phyloP scores from a whole-genome alignment of 2,888 invertebrate species.

The Caenorhabditis uteleia region DNA sequence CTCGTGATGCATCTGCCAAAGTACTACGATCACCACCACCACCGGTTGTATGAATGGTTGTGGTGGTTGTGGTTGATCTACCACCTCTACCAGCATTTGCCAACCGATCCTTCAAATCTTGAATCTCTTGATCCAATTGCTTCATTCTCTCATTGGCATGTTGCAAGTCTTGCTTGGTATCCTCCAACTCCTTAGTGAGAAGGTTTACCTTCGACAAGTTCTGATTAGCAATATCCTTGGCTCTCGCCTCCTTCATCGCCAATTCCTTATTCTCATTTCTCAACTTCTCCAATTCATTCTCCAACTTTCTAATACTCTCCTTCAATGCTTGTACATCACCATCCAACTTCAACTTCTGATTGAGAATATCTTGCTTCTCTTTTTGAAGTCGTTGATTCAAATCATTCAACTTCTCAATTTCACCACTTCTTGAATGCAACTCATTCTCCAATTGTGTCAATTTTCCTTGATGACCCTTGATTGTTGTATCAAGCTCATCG shows the following conservation, averaged over 20 bases:
- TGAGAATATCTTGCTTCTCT: constrained; percentile 65
- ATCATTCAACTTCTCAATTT: constrained; percentile 64
- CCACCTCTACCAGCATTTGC: constrained; percentile 41
- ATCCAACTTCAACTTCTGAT: constrained; percentile 64
- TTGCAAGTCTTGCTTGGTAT: constrained; percentile 45
- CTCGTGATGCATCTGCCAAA: constrained; percentile 15
- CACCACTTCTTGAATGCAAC: constrained; percentile 55
- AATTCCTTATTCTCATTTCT: constrained; percentile 57
- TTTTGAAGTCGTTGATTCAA: constrained; percentile 65
- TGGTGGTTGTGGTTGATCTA: too few species aligned
- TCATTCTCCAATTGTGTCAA: constrained; percentile 65
- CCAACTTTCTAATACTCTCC: constrained; percentile 64
- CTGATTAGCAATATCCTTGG: constrained; percentile 55
- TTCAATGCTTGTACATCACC: constrained; percentile 57
- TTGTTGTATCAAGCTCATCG: constrained; percentile 67
- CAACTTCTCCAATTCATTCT: constrained; percentile 64
- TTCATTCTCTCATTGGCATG: constrained; percentile 36
- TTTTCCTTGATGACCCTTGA: constrained; percentile 67
- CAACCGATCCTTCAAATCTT: constrained; percentile 46
- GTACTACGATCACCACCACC: constrained; percentile 15
- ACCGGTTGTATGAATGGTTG: too few species aligned
- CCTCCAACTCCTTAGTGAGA: constrained; percentile 57
- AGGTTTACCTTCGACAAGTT: constrained; percentile 55
- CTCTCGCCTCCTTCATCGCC: constrained; percentile 52
- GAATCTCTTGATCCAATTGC: constrained; percentile 45